A percentile compares a stretch with the other conserved stretches of the same genome.
Conservation (phyloP, 2,888 invertebrate species). For the Sturmia bella region DNA sequence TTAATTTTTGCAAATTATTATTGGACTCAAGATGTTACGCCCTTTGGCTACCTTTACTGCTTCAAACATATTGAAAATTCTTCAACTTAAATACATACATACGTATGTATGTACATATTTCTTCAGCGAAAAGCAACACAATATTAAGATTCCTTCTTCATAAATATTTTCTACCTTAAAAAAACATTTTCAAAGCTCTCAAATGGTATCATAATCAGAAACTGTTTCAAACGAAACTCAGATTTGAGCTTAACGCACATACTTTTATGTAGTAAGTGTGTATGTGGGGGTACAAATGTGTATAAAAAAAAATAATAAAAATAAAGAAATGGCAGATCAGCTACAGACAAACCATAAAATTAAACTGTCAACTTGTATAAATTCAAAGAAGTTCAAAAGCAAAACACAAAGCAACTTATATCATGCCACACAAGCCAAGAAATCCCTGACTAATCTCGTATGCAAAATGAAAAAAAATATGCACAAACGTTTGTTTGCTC, state of each 20-base stretch:
- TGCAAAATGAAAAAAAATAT: conserved; percentile 27
- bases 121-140: conserved; percentile 22
- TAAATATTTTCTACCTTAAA: conserved; percentile 26
- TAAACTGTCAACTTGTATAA: conserved; percentile 82
- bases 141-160: conserved; percentile 11
- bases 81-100: conserved; percentile 2
- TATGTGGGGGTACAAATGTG: no score
- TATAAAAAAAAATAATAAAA: not conserved
- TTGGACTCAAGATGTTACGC: conserved; percentile 60
- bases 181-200: not conserved
- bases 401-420: conserved; percentile 40
- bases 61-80: conserved; percentile 61
- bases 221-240: conserved; percentile 28
- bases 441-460: conserved; percentile 69
- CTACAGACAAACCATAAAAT: conserved; percentile 82
- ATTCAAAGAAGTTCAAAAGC: conserved; percentile 64
- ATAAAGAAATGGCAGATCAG: conserved; percentile 77
- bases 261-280: no score
- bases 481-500: not conserved
- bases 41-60: conserved; percentile 67
- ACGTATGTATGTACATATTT: conserved; percentile 8
- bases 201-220: conserved; percentile 68
- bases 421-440: conserved; percentile 54
- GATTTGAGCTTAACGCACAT: conserved; percentile 5
- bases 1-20: conserved; percentile 66